These are phyloP conservation scores for Psittacula cyanocephala DNA, from an alignment of 2,113 vertebrate genomes.

Conservation along the genomic window DNA sequence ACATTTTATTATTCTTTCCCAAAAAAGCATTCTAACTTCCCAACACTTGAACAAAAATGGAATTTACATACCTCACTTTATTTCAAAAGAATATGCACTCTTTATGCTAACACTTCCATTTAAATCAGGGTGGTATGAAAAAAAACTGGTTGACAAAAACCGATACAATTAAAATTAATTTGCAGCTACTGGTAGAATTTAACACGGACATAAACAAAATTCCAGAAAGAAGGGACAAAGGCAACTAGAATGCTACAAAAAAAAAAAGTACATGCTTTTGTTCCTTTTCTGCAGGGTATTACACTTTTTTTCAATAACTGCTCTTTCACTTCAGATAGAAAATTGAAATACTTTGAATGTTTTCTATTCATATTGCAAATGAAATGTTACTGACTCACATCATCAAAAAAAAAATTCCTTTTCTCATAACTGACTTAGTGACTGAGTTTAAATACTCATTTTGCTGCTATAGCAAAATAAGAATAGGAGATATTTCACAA, in stretches of 20 bases:
- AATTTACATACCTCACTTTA: not conserved
- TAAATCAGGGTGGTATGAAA: not conserved
- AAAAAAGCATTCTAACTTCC: not conserved
- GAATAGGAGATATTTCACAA: not conserved
- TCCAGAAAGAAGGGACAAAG: not conserved
- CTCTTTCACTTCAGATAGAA: not conserved
- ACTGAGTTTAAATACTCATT: not conserved
- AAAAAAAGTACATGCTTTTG: not conserved
- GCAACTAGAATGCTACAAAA: not conserved
- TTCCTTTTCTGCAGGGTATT: not conserved
- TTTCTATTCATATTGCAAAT: not conserved
- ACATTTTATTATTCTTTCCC: not conserved
- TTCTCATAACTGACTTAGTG: not conserved
- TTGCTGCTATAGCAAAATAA: not conserved
- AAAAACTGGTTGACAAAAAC: not conserved
- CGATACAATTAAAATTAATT: not conserved
- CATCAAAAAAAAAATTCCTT: not conserved
- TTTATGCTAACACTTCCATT: not conserved
- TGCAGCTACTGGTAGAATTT: not conserved
- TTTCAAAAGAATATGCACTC: not conserved
- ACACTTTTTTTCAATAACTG: not conserved
- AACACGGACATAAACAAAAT: not conserved
- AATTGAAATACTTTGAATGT: not conserved
- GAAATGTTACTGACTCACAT: not conserved
- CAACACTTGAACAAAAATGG: not conserved